Evolutionary conservation across 2,113 vertebrate species (phyloP).

Genomic region (Silurus glanis): DNA sequence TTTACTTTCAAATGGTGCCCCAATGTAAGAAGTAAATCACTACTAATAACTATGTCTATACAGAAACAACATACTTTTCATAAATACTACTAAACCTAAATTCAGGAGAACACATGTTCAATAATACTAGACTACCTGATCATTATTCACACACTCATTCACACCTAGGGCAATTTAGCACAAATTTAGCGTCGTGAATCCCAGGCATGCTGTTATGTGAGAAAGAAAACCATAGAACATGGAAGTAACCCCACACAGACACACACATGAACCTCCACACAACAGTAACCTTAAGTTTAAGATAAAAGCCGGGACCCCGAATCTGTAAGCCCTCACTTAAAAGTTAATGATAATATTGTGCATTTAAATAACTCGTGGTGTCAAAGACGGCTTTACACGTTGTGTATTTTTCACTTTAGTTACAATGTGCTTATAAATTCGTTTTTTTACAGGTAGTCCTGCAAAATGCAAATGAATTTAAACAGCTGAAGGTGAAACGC

Average conservation of each 20-base stretch:
- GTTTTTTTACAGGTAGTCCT: not conserved
- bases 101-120: not conserved
- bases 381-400: not conserved
- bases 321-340: not conserved
- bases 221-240: not conserved
- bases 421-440: not conserved
- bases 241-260: not conserved
- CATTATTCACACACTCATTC: not conserved
- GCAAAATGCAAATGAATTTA: not conserved
- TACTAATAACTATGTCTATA: not conserved
- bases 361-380: not conserved
- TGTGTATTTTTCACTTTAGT: not conserved
- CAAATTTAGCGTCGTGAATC: not conserved
- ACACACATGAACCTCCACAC: too few species aligned
- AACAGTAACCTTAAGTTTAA: not conserved
- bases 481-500: conserved; percentile 12
- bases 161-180: not conserved
- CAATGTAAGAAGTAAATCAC: not conserved
- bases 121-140: not conserved
- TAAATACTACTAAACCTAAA: not conserved
- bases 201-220: not conserved
- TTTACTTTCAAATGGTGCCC: not conserved
- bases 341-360: not conserved
- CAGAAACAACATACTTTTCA: not conserved
- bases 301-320: not conserved